Percentiles rank a stretch among this genome's conserved stretches.
These are phyloP conservation scores for Drosophila koepferae DNA, from an alignment of 2,888 invertebrate genomes.

Conservation along the genomic window DNA sequence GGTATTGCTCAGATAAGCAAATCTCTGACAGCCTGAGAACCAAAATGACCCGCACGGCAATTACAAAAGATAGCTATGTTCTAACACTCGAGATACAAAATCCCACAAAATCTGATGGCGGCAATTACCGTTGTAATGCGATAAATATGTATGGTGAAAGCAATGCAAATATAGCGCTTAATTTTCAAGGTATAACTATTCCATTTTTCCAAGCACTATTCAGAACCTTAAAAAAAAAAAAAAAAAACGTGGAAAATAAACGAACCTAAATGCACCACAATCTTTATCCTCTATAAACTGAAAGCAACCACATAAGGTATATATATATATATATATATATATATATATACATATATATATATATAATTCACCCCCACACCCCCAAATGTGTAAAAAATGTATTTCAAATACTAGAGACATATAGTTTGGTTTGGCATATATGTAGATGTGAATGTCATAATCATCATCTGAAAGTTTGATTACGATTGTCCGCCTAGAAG, in stretches of 20 bases:
- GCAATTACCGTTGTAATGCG: constrained; percentile 99
- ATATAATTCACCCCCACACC: no score
- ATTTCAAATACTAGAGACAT: no score
- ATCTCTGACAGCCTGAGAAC: constrained; percentile 93
- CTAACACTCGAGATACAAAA: constrained; percentile 97
- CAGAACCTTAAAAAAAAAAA: constrained; percentile 5
- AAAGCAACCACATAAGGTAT: background rate
- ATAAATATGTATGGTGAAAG: constrained; percentile 99
- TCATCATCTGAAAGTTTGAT: no score
- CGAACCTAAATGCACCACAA: background rate
- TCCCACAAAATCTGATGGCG: constrained; percentile 98
- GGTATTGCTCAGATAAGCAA: constrained; percentile 96
- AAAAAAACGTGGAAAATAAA: constrained; percentile 6
- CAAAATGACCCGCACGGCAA: constrained; percentile 95
- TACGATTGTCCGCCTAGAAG: no score
- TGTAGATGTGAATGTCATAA: no score
- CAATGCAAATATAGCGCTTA: constrained; percentile 99
- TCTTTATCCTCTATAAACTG: background rate
- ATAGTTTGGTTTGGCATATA: no score
- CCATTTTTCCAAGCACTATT: constrained; percentile 12
- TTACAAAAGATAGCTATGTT: constrained; percentile 95
- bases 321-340: no score
- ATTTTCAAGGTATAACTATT: constrained; percentile 94
- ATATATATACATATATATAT: no score
- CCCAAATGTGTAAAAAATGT: no score